Conservation (phyloP, 2,113 vertebrate species). For the Poeciliopsis turrubarensis region DNA sequence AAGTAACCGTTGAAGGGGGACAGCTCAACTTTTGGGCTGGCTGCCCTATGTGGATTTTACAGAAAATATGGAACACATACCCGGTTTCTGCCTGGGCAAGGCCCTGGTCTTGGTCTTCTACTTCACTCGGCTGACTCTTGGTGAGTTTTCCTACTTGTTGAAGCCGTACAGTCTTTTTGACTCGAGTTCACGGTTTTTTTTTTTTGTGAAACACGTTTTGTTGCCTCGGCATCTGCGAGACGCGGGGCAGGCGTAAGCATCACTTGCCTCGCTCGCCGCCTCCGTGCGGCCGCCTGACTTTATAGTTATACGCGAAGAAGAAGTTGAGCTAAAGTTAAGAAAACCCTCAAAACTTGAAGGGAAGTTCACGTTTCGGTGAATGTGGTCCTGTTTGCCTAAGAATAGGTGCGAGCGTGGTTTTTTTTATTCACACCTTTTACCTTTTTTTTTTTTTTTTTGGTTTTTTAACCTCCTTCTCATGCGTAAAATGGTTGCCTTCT, state of each 20-base stretch:
- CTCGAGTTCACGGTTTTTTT: slow-evolving; percentile 2
- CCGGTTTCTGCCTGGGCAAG: slow-evolving; percentile 75
- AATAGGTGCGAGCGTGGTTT: too few species aligned
- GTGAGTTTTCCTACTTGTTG: slow-evolving; percentile 63
- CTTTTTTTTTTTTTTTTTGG: not conserved
- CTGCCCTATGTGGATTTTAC: slow-evolving; percentile 85
- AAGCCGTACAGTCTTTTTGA: not conserved
- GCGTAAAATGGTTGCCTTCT: not conserved
- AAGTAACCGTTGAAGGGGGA: slow-evolving; percentile 60
- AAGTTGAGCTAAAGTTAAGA: not conserved
- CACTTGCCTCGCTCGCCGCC: slow-evolving; percentile 16
- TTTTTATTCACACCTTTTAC: not conserved
- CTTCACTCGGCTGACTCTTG: slow-evolving; percentile 68
- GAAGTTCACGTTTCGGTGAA: not conserved
- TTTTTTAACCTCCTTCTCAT: too few species aligned
- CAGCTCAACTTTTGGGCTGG: slow-evolving; percentile 74
- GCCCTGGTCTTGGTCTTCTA: slow-evolving; percentile 68
- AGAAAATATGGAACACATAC: slow-evolving; percentile 78
- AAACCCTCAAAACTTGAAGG: too few species aligned
- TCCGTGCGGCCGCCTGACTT: not conserved
- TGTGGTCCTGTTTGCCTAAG: too few species aligned
- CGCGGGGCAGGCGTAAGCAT: slow-evolving; percentile 46
- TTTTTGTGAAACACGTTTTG: slow-evolving; percentile 46
- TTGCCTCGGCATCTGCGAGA: slow-evolving; percentile 41
- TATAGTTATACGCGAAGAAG: not conserved